These are phyloP conservation scores for Sebastes minor DNA, from an alignment of 2,797 vertebrate species.

Conservation along the genomic window DNA sequence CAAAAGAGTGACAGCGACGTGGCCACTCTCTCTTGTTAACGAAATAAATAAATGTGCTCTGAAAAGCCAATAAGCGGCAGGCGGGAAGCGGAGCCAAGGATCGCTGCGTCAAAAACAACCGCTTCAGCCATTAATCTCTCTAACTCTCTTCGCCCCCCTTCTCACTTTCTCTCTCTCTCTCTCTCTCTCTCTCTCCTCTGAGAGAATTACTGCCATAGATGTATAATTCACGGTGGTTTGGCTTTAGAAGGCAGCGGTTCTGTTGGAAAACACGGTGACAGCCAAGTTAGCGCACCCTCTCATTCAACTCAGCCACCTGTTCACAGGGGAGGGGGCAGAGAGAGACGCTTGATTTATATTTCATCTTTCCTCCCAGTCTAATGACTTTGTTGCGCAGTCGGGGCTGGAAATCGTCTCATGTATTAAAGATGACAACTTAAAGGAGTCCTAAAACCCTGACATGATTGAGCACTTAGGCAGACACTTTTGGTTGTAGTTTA, in stretches of 20 bases:
- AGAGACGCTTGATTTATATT: slow-evolving; percentile 82
- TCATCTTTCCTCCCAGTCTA: slow-evolving; percentile 79
- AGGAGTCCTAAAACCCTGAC: slow-evolving; percentile 72
- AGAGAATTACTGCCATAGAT: slow-evolving; percentile 84
- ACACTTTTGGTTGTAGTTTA: slow-evolving; percentile 64
- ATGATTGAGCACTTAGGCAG: slow-evolving; percentile 70
- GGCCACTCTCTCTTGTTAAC: slow-evolving; percentile 79
- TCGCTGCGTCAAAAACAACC: slow-evolving; percentile 80
- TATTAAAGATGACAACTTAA: slow-evolving; percentile 82
- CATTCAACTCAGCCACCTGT: slow-evolving; percentile 84
- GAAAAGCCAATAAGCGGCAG: slow-evolving; percentile 83
- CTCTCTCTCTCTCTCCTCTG: slow-evolving; percentile 71
- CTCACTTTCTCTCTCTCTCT: slow-evolving; percentile 45
- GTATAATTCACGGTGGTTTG: slow-evolving; percentile 85
- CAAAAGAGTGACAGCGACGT: slow-evolving; percentile 79
- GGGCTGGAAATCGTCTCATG: slow-evolving; percentile 74
- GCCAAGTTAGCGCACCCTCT: slow-evolving; percentile 83
- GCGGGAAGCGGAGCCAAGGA: slow-evolving; percentile 78
- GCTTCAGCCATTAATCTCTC: slow-evolving; percentile 82
- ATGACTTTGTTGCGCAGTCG: slow-evolving; percentile 74
- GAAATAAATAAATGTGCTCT: slow-evolving; percentile 84
- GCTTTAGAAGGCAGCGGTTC: slow-evolving; percentile 83
- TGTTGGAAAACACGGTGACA: slow-evolving; percentile 83
- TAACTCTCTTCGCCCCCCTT: slow-evolving; percentile 67
- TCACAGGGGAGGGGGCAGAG: slow-evolving; percentile 78